Percentiles rank a stretch among this genome's conserved stretches.
These are phyloP conservation scores for Bolinopsis microptera DNA, from an alignment of 37 sponge, comb jelly and placozoan genomes.

Conservation along the genomic window DNA sequence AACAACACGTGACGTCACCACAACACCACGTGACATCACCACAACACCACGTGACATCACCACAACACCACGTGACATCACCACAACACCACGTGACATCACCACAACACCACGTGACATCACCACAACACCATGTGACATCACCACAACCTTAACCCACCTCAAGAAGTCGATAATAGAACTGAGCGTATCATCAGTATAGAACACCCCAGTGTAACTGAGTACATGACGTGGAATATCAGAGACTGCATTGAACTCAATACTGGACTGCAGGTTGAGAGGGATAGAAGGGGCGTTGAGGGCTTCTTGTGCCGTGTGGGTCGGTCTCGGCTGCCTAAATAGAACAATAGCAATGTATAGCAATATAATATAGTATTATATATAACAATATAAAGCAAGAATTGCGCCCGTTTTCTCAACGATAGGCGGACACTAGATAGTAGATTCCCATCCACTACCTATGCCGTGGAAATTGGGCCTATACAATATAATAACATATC, in stretches of 20 bases:
- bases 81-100: background rate
- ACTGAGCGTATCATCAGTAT: constrained; percentile 30
- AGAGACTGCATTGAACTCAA: background rate
- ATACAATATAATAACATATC: no score
- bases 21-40: no score
- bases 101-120: background rate
- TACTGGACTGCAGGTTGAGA: constrained; percentile 24
- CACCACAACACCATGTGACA: background rate
- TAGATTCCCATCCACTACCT: no score
- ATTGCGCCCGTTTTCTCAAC: no score
- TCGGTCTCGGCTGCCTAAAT: background rate
- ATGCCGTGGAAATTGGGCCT: no score
- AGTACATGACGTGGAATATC: constrained; percentile 20
- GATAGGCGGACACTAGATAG: no score
- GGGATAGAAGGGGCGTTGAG: background rate
- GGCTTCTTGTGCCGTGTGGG: background rate
- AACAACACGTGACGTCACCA: no score
- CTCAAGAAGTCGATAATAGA: constrained; percentile 25
- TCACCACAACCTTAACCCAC: background rate
- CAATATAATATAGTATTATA: no score
- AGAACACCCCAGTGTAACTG: constrained; percentile 20
- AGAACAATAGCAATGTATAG: no score
- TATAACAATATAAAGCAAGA: no score
- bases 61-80: background rate
- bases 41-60: background rate